phyloP scores from a whole-genome alignment of 1,140 invertebrate species.

The Tenebrio molitor region DNA sequence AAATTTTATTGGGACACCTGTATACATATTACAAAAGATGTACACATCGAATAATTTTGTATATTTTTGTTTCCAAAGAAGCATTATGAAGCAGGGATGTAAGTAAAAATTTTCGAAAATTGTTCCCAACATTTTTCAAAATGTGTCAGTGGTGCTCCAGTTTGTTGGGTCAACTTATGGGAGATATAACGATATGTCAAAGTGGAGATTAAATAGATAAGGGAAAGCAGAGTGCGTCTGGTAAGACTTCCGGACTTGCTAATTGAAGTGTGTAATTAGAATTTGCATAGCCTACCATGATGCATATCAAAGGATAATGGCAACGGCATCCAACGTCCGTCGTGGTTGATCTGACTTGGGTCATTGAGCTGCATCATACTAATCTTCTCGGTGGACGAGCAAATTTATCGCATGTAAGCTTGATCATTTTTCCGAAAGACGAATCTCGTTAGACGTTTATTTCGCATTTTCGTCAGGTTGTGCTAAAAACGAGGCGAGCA shows the following conservation, averaged over 20 bases:
- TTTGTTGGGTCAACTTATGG: neutral
- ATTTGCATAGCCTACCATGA: conserved; percentile 59
- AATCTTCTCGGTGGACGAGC: conserved; percentile 20
- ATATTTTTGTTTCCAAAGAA: too few relatives aligned
- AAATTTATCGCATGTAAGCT: conserved; percentile 32
- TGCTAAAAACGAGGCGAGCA: too few relatives aligned
- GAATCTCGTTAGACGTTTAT: neutral
- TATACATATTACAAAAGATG: too few relatives aligned
- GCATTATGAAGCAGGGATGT: too few relatives aligned
- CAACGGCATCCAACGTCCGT: conserved; percentile 47
- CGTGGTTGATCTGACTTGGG: conserved; percentile 58
- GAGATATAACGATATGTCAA: neutral
- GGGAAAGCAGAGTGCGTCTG: conserved; percentile 30
- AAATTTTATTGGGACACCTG: too few relatives aligned
- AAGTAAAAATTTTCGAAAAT: too few relatives aligned
- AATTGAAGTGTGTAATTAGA: conserved; percentile 62
- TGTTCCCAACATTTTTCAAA: too few relatives aligned
- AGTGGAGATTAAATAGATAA: conserved; percentile 5
- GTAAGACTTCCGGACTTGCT: conserved; percentile 53
- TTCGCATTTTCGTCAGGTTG: too few relatives aligned
- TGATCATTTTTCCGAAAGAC: conserved; percentile 5
- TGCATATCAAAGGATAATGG: conserved; percentile 60
- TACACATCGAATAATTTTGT: too few relatives aligned
- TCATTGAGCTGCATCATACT: conserved; percentile 53
- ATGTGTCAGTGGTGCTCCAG: neutral